These are phyloP conservation scores for Smittia sp. DNA, from an alignment of 2,888 invertebrate genomes.

Conservation along the genomic window DNA sequence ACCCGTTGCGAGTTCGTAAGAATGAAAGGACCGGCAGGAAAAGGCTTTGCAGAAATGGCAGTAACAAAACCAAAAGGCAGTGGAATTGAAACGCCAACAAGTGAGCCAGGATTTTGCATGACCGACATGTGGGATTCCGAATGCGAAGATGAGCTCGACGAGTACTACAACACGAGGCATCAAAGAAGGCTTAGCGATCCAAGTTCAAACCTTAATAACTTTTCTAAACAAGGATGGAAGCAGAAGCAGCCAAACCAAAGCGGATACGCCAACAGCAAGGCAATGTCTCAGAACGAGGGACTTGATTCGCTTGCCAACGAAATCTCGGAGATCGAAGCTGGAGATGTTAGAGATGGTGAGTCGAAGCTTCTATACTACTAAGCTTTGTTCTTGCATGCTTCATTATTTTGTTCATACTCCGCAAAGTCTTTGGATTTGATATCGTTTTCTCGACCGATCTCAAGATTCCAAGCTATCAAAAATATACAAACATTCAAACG, in stretches of 20 bases:
- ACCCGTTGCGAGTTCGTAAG: conserved; percentile 92
- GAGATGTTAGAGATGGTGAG: conserved; percentile 86
- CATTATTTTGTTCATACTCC: no score
- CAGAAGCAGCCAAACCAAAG: conserved; percentile 55
- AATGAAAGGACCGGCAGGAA: conserved; percentile 96
- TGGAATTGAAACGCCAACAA: conserved; percentile 91
- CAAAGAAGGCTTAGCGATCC: conserved; percentile 84
- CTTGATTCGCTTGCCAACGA: conserved; percentile 81
- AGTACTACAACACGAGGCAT: conserved; percentile 76
- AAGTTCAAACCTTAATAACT: conserved; percentile 83
- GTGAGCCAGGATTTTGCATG: conserved; percentile 81
- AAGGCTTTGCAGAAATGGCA: conserved; percentile 97
- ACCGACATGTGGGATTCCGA: conserved; percentile 84
- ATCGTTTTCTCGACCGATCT: no score
- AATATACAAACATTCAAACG: background rate
- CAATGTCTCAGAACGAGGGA: conserved; percentile 89
- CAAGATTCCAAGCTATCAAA: background rate
- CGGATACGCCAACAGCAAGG: conserved; percentile 67
- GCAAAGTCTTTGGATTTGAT: no score
- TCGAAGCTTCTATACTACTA: conserved; percentile 45
- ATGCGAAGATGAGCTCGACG: conserved; percentile 85
- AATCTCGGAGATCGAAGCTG: conserved; percentile 88
- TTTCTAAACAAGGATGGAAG: conserved; percentile 78
- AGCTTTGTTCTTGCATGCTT: conserved; percentile 24
- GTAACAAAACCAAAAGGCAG: conserved; percentile 88